Evolutionary conservation across 2,797 vertebrate species (phyloP), one percentile per base, ranked within the genome.

Genomic region (Phrynocephalus guinanensis): DNA sequence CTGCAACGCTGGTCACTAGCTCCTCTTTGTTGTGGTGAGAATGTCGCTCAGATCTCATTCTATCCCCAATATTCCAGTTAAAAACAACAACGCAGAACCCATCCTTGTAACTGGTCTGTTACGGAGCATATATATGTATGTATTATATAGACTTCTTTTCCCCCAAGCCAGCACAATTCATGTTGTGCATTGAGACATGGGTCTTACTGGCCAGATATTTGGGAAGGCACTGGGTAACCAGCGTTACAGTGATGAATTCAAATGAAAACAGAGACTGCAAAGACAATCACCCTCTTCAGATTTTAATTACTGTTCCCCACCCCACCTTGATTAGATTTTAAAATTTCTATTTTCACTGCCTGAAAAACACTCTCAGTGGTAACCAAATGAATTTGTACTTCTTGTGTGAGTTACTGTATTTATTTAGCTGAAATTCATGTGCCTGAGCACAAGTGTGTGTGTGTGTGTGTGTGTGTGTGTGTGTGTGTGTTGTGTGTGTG

Each of bases 21-120:
- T 93, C 90, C 80, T 90, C 96, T 96, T 96, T 97, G 96, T 95
- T 96, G 96, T 96, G 96, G 94, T 84, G 96, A 94, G 93, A 95
- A 95, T 93, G 95, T 93, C 91, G 95, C 95, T 96, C 90, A 94
- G 94, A 96, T 96, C 94, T 93, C 79, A 84, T 83, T 91, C 93
- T 94, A 95, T 93, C 92, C 90, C 68, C 84, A 90, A 90, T 68
- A 93, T 94, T 85, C 93, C 91, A 86, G 87, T 33, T 77, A 33
- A 50, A 78, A 48, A 83, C 28, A 73, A 79, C 38, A 72, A 68
- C 11, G n/a, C 60, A 72, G 5, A 38, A 28, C 56, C 52, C 44
- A 85, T 2, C 50, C 30, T 85, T 81, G 83, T 68, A 88, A 85
- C 11, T 56, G 9, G 66, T 50, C 48, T 7, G 24, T 11, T 18